Percentiles rank a stretch among this genome's conserved stretches.
phyloP scores from a whole-genome alignment of 2,888 invertebrate species.

The Nemurella pictetii region DNA sequence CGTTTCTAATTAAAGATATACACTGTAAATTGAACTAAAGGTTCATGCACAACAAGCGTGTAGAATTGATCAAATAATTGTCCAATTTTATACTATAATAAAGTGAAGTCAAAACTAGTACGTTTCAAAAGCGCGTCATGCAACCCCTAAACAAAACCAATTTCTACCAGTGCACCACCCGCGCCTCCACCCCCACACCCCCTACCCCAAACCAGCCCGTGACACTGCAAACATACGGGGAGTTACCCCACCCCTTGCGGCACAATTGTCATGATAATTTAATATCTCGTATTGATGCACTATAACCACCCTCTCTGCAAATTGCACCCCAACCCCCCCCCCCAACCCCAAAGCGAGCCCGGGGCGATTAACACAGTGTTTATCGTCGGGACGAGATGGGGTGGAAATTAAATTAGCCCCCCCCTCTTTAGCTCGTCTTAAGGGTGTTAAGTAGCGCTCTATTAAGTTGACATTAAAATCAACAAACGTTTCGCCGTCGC shows the following conservation, averaged over 20 bases:
- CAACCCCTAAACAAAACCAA: background rate
- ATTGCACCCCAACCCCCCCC: background rate
- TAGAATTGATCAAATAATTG: too few species aligned
- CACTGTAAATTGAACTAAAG: too few species aligned
- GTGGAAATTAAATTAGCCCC: background rate
- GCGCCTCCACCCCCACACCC: background rate
- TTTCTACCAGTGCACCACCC: background rate
- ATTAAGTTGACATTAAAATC: background rate
- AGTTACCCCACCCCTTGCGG: conserved; percentile 2
- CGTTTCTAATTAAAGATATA: too few species aligned
- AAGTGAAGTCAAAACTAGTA: too few species aligned
- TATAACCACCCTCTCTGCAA: background rate
- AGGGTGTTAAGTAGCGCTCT: background rate
- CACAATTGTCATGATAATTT: conserved; percentile 42
- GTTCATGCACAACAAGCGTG: too few species aligned
- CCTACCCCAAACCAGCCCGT: background rate
- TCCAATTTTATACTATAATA: too few species aligned
- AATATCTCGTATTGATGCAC: conserved; percentile 36
- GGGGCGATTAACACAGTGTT: background rate
- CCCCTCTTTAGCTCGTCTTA: background rate
- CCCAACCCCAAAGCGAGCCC: background rate
- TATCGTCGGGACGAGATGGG: background rate
- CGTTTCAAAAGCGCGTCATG: too few species aligned
- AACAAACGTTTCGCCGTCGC: background rate
- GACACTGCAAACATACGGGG: conserved; percentile 12